Conservation (phyloP, 2,113 vertebrate genomes). For the Pandion haliaetus region DNA sequence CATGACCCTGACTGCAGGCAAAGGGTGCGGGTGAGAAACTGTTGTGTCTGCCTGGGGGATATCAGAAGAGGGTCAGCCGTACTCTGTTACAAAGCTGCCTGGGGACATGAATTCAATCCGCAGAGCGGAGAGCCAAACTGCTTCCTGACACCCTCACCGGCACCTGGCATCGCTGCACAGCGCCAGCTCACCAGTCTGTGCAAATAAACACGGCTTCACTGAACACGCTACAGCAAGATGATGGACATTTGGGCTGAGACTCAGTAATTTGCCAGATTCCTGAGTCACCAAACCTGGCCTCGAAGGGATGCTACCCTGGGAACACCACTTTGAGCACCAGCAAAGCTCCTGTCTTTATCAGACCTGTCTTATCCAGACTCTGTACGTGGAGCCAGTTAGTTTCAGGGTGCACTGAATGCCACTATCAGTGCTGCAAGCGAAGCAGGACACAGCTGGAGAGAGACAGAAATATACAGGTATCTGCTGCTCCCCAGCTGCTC, state of each 20-base stretch:
- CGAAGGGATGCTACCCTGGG: background rate
- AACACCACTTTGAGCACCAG: background rate
- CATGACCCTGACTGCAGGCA: rapidly evolving
- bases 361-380: background rate
- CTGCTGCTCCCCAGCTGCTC: background rate
- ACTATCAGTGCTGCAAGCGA: background rate
- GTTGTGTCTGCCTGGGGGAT: rapidly evolving
- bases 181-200: rapidly evolving
- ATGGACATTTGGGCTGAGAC: background rate
- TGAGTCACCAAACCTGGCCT: background rate
- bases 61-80: background rate
- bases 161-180: background rate
- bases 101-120: background rate
- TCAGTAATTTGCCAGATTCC: background rate
- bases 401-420: background rate
- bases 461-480: rapidly evolving
- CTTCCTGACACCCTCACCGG: background rate
- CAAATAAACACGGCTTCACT: background rate
- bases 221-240: background rate
- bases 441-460: background rate
- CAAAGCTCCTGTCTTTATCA: background rate
- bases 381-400: background rate
- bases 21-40: background rate
- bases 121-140: background rate
- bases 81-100: background rate